These are phyloP conservation scores for Argyresthia goedartella DNA, from an alignment of 2,888 invertebrate genomes.

Conservation along the genomic window DNA sequence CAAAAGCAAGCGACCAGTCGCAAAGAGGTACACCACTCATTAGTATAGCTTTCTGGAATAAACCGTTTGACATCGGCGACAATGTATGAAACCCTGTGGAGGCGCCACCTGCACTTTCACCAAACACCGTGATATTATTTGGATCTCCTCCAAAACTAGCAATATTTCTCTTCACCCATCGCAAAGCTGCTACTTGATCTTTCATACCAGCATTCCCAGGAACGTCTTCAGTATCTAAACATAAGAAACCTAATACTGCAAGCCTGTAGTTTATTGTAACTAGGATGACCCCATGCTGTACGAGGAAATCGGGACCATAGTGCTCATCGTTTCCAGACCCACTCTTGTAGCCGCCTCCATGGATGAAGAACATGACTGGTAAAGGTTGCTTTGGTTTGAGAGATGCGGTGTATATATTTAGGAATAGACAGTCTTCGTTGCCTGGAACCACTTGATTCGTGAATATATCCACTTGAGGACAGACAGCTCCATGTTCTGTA, in stretches of 20 bases:
- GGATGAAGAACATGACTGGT: conserved; percentile 17
- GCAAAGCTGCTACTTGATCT: conserved; percentile 9
- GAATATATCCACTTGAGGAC: conserved; percentile 14
- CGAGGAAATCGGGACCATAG: conserved; percentile 67
- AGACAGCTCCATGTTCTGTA: conserved; percentile 13
- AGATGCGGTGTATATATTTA: conserved; percentile 17
- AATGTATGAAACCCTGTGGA: conserved; percentile 19
- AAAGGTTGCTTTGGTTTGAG: conserved; percentile 3
- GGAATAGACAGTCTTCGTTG: conserved; percentile 20
- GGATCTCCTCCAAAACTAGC: conserved; percentile 14
- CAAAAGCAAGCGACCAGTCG: conserved; percentile 20
- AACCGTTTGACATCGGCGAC: conserved; percentile 17
- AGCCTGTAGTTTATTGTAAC: conserved; percentile 70
- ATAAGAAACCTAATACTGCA: conserved; percentile 67
- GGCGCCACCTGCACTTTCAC: conserved; percentile 35
- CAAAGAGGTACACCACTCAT: conserved; percentile 16
- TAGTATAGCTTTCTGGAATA: conserved; percentile 19
- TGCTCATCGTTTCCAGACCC: conserved; percentile 54
- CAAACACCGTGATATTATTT: conserved; percentile 30
- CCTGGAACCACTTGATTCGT: conserved; percentile 11
- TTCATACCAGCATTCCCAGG: conserved; percentile 65
- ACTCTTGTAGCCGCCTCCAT: conserved; percentile 52
- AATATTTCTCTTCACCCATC: conserved; percentile 8
- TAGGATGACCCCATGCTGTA: conserved; percentile 59
- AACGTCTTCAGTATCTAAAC: conserved; percentile 44